phyloP scores from a whole-genome alignment of 2,113 vertebrate genomes.

The Strix uralensis region DNA sequence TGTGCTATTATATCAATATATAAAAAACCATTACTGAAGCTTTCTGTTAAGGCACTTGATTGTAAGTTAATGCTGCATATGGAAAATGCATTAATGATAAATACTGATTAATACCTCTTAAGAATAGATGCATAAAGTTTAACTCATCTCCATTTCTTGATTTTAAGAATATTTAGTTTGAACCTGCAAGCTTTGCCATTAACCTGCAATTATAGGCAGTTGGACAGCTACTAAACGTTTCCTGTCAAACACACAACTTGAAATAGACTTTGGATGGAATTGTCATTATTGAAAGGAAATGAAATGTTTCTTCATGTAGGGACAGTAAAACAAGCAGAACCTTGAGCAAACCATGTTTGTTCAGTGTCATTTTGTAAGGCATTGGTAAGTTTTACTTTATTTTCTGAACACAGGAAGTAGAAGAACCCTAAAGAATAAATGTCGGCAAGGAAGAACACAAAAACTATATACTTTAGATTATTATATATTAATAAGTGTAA shows the following conservation, averaged over 20 bases:
- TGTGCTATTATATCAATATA: neutral
- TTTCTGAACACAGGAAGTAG: neutral
- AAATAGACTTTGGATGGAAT: neutral
- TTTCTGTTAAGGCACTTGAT: neutral
- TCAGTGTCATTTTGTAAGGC: neutral
- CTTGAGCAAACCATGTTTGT: neutral
- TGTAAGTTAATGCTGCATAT: neutral
- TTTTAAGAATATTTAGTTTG: neutral
- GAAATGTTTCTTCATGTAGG: neutral
- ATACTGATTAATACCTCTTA: neutral
- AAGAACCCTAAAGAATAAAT: neutral
- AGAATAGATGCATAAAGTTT: neutral
- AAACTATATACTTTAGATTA: neutral
- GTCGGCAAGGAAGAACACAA: neutral
- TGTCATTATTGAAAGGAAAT: neutral
- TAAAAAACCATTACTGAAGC: neutral
- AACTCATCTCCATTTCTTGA: neutral
- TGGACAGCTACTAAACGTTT: neutral
- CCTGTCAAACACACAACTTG: neutral
- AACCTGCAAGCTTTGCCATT: neutral
- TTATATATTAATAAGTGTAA: neutral
- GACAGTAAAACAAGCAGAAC: neutral
- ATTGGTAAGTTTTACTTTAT: neutral
- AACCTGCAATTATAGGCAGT: neutral
- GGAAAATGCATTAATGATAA: neutral